Evolutionary conservation across 1,140 invertebrate species (phyloP), one percentile per base, ranked within the genome.

Genomic region (Drosophila subobscura): DNA sequence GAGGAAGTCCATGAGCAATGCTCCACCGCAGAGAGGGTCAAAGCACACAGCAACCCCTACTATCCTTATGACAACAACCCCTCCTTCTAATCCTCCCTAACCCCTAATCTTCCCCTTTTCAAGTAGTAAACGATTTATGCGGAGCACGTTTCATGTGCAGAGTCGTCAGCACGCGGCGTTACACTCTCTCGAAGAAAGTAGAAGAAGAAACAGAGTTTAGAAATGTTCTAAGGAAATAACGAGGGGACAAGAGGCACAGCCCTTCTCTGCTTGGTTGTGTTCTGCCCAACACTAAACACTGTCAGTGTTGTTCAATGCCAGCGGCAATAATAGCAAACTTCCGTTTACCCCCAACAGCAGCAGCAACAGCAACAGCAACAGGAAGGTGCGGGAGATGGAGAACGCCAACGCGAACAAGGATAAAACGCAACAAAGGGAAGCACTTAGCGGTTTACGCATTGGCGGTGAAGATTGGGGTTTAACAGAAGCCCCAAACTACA

Each of bases 341-440:
- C 77, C 77, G 77, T 79, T 79, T 63, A 45, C 33, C 47, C 50
- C 37, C 14, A 25, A 65, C 47, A 44, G n/a, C 20, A 12, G 27
- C 37, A 59, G 37, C 56, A 12, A 65, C 50, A 54, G 37, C 37
- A 71, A 51, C 25, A 60, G 61, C 56, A 61, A 65, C 68, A 63
- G 70, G 45, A 63, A 73, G 52, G 16, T 20, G 16, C 16, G 16
- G 16, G 7, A 47, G 59, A 51, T 57, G 29, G 40, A 52, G 47
- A 37, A 23, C 16, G 29, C 4, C 10, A 37, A 37, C 49, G 37
- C 25, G 23, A 49, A 45, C 61, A 23, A 52, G 64, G 49, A 68
- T 49, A n/a, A 55, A 79, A 79, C 70, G 71, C 59, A 79, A 80
- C 77, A 81, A 81, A 77, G 73, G 79, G 53, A 77, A 81, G 78